phyloP scores from a whole-genome alignment of 2,797 vertebrate species.

The Catamblyrhynchus diadema region DNA sequence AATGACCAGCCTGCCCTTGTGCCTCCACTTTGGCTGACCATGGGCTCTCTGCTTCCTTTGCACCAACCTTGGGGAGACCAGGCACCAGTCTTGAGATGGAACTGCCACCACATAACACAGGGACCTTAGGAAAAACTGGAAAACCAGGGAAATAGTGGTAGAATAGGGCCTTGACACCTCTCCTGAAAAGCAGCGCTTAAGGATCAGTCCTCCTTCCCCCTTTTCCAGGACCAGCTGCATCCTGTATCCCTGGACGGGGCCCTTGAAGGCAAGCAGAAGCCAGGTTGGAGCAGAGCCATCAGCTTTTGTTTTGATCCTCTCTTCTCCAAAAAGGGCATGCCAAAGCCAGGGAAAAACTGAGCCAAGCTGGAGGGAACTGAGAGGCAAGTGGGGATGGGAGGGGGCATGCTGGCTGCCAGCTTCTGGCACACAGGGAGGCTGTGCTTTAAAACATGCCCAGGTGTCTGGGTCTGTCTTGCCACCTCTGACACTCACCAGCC shows the following conservation, averaged over 20 bases:
- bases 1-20: neutral
- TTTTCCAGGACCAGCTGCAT: neutral
- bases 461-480: fast-evolving
- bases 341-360: neutral
- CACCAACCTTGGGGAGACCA: neutral
- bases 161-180: neutral
- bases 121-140: neutral
- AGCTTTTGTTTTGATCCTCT: neutral
- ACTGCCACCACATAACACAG: neutral
- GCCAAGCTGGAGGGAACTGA: neutral
- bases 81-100: neutral
- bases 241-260: fast-evolving
- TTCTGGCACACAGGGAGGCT: neutral
- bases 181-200: neutral
- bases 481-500: neutral
- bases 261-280: neutral
- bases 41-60: neutral
- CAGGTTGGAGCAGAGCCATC: neutral
- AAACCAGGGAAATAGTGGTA: neutral
- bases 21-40: neutral
- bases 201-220: neutral
- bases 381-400: neutral
- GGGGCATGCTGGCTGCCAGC: neutral
- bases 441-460: neutral
- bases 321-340: neutral